Conservation (phyloP, 2,888 invertebrate species). For the Macropis europaea region DNA sequence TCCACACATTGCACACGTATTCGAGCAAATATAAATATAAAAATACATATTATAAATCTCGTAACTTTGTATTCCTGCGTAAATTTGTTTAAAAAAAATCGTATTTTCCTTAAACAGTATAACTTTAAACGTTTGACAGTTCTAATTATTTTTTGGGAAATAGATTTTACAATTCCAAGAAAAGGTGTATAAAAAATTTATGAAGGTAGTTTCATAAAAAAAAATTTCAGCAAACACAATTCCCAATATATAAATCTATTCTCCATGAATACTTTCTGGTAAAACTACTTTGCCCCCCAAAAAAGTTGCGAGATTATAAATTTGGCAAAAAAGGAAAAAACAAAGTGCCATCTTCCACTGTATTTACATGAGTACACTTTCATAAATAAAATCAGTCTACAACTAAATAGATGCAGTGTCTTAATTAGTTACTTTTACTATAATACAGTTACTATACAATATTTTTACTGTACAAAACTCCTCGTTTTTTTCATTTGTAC, state of each 20-base stretch:
- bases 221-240: too few species aligned
- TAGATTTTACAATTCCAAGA: too few species aligned
- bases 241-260: too few species aligned
- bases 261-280: too few species aligned
- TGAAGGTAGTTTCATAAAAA: neutral
- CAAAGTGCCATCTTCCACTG: neutral
- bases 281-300: neutral
- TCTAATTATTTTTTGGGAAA: too few species aligned
- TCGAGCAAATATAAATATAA: constrained; percentile 13
- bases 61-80: neutral
- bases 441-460: constrained; percentile 38
- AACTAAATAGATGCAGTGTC: constrained; percentile 24
- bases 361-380: constrained; percentile 33
- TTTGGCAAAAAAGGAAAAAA: neutral
- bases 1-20: neutral
- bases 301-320: neutral
- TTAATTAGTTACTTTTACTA: constrained; percentile 29
- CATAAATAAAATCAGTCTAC: constrained; percentile 36
- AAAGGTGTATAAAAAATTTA: too few species aligned
- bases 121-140: too few species aligned
- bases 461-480: constrained; percentile 16
- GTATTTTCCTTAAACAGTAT: too few species aligned
- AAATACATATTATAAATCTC: neutral
- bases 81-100: too few species aligned
- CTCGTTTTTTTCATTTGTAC: constrained; percentile 10